Evolutionary conservation across 2,797 vertebrate species (phyloP).

Genomic region (Diplodus puntazzo): DNA sequence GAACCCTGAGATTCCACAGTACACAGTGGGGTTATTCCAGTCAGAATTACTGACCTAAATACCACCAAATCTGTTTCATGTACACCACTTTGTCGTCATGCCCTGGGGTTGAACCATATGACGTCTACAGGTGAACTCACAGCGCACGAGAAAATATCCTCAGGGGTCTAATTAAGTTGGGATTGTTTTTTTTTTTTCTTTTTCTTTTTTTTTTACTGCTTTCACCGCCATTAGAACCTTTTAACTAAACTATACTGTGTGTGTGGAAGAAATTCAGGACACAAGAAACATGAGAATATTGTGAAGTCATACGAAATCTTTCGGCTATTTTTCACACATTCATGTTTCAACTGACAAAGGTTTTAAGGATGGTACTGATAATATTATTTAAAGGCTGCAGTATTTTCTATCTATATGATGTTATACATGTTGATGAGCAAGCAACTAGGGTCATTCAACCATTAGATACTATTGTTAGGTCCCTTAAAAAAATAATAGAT

Average conservation of each 20-base stretch:
- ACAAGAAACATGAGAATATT: neutral
- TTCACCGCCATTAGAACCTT: neutral
- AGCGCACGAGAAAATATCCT: neutral
- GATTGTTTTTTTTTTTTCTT: neutral
- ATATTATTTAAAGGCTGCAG: neutral
- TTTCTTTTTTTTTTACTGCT: neutral
- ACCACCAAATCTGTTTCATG: conserved; percentile 13
- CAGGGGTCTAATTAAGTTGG: neutral
- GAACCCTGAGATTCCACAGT: conserved; percentile 4
- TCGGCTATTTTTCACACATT: too few species aligned
- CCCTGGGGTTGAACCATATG: conserved; percentile 13
- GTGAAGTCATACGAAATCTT: neutral
- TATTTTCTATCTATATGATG: too few species aligned
- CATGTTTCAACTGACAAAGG: neutral
- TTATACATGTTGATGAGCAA: neutral
- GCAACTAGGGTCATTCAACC: neutral
- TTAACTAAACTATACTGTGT: neutral
- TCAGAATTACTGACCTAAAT: conserved; percentile 36
- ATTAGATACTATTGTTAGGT: neutral
- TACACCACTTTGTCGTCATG: neutral
- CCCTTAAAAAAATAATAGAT: neutral
- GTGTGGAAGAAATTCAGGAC: neutral
- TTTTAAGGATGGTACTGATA: neutral
- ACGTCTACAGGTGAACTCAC: conserved; percentile 28
- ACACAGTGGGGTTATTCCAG: conserved; percentile 9